A percentile compares a stretch with the other conserved stretches of the same genome.
These are phyloP conservation scores for Neodon shergylaensis DNA, from an alignment of 2,113 vertebrate species.

Conservation along the genomic window DNA sequence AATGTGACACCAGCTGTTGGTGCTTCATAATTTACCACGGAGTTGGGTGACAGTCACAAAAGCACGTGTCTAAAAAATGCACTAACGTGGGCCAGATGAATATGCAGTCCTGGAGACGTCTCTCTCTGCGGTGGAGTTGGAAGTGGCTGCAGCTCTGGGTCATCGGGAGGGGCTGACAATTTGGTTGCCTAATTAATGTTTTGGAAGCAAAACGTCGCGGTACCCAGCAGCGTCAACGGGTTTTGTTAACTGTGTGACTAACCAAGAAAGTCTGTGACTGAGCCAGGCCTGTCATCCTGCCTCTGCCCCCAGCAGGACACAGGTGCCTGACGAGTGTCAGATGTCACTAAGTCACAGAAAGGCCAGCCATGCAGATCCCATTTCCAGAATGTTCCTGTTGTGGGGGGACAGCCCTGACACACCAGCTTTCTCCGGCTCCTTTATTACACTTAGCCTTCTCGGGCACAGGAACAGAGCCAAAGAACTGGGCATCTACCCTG, in stretches of 20 bases:
- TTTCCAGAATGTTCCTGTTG: neutral
- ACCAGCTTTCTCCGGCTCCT: neutral
- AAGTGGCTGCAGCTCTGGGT: rapidly evolving
- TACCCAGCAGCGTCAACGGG: rapidly evolving
- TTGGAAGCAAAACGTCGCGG: rapidly evolving
- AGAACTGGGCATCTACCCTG: neutral
- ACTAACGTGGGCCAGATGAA: neutral
- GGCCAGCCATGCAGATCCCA: rapidly evolving
- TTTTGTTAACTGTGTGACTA: neutral
- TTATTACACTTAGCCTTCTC: neutral
- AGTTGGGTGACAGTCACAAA: neutral
- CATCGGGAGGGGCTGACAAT: neutral
- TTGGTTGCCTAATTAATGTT: constrained; percentile 4
- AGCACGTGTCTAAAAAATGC: neutral
- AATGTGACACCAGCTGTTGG: constrained; percentile 48
- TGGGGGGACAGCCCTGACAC: neutral
- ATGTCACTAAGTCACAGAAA: rapidly evolving
- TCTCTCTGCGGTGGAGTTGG: rapidly evolving
- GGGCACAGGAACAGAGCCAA: constrained; percentile 40
- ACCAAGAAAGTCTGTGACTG: neutral
- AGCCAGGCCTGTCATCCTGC: neutral
- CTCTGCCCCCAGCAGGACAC: rapidly evolving
- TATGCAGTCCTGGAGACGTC: rapidly evolving
- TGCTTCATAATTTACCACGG: neutral
- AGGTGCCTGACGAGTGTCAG: rapidly evolving